Evolutionary conservation across 2,797 vertebrate species (phyloP), one percentile per base, ranked within the genome.

Genomic region (Morus bassanus): DNA sequence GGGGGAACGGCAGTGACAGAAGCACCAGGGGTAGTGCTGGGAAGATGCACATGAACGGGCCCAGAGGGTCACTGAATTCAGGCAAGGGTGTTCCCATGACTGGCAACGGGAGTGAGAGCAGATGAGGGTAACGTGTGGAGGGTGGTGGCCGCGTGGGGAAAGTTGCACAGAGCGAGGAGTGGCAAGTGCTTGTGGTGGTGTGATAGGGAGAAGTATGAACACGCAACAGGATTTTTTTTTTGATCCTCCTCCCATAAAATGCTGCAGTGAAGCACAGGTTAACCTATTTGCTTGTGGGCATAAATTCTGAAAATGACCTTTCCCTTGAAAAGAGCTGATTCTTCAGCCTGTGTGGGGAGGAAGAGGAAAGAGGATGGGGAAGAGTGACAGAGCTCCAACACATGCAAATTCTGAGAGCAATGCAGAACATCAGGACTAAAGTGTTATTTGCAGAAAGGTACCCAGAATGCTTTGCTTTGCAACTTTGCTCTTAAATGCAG

Each of bases 401-500:
- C 19, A 6, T 51, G 59, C 16, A 37, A 53, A 46, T 82, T 67
- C 70, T 60, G 18, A 35, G 69, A 73, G 43, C 39, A 65, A 65
- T 56, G 50, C 30, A 33, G 73, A 96, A 18, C 19, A 50, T 41
- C 54, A 72, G 65, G 72, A 91, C 54, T 46, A 61, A 89, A 85
- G 1, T 86, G 30, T 24, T 89, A 73, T 43, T 84, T 91, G 35
- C 70, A 69, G 88, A 91, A 21, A 23, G 13, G 72, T 76, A 79
- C 73, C 72, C 68, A 65, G 70, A 57, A 83, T 81, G 37, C 88
- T 96, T 93, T 85, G 7, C 45, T 68, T 78, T 94, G 56, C 37
- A 50, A 85, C 68, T 92, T 94, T 93, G 60, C 69, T 82, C 33
- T 86, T 85, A 89, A 91, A 73, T 77, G 30, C 35, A 88, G 22